Evolutionary conservation across 1,140 invertebrate species (phyloP).

Genomic region (Ceratina australensis): DNA sequence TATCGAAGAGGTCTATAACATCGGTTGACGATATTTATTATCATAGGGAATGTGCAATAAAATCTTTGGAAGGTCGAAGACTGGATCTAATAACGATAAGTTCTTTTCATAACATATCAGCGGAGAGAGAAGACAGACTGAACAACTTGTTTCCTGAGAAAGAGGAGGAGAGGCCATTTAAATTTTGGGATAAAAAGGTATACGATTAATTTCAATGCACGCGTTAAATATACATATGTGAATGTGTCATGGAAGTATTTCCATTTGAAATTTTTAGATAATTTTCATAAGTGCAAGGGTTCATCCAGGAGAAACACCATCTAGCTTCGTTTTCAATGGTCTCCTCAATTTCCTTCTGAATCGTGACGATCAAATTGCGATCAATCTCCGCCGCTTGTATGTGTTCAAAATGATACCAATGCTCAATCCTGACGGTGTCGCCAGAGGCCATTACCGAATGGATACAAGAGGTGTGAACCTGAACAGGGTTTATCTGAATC

Average conservation of each 20-base stretch:
- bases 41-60: conserved; percentile 89
- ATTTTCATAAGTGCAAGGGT: conserved; percentile 94
- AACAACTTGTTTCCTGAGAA: conserved; percentile 89
- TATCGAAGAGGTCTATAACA: conserved; percentile 70
- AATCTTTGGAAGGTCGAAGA: conserved; percentile 89
- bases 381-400: conserved; percentile 86
- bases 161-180: conserved; percentile 84
- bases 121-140: conserved; percentile 85
- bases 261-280: conserved; percentile 78
- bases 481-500: conserved; percentile 91
- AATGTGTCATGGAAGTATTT: background rate
- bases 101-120: conserved; percentile 88
- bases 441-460: conserved; percentile 93
- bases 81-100: conserved; percentile 94
- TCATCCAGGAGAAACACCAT: conserved; percentile 96
- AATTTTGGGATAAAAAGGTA: conserved; percentile 88
- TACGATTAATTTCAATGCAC: background rate
- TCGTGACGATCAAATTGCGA: conserved; percentile 86
- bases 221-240: background rate
- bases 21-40: conserved; percentile 89
- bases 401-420: conserved; percentile 97
- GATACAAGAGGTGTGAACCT: conserved; percentile 94
- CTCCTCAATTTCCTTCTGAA: conserved; percentile 89
- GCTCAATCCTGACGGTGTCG: conserved; percentile 95
- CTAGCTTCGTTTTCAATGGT: conserved; percentile 96